Base-by-base conservation (phyloP, 2,113 vertebrate genomes). In the Panthera leo region DNA sequence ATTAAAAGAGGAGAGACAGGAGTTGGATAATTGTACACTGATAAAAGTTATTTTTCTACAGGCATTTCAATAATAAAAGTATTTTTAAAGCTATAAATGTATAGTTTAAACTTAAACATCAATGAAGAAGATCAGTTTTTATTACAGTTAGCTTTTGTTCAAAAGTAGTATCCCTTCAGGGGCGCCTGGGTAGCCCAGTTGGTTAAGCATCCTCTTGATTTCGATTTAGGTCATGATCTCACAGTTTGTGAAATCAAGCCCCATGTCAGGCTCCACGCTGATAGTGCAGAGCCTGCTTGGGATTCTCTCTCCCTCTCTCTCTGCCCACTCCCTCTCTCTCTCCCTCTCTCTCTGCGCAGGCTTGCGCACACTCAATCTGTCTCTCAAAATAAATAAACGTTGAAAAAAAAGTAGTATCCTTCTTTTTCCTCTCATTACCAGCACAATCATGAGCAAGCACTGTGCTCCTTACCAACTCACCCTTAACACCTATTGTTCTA, bases 351-450 rank as follows among this genome's bases (percentile, higher is more conserved):
- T 61, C 58, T 61, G 21, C 8, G 7, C 58, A 61, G 58, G 58
- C 21, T 61, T 61, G 58, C 3, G 58, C 58, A 61, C 21, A 23
- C 58, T 61, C 8, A 21, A 61, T 23, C 58, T 61, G 21, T 21
- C 58, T 23, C 58, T 61, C 58, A 61, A 51, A 61, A 51, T 51
- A 61, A 61, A 61, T 61, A 61, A 61, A 61, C 21, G 23, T 18
- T 61, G 58, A 61, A 23, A 61, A 61, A 61, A 61, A 61, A 61
- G 58, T 61, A 61, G 58, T 61, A 61, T 61, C 58, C 25, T 92
- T 79, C 76, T 87, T 94, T 87, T 89, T 71, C 42, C n/a, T 95
- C 55, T 94, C 23, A 70, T 42, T n/a, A 89, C 25, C 85, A 94
- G 45, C 18, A 85, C 14, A 91, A 75, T 86, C 89, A 82, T 58